Base-by-base conservation (phyloP, 2,113 vertebrate genomes). In the Larimichthys crocea region DNA sequence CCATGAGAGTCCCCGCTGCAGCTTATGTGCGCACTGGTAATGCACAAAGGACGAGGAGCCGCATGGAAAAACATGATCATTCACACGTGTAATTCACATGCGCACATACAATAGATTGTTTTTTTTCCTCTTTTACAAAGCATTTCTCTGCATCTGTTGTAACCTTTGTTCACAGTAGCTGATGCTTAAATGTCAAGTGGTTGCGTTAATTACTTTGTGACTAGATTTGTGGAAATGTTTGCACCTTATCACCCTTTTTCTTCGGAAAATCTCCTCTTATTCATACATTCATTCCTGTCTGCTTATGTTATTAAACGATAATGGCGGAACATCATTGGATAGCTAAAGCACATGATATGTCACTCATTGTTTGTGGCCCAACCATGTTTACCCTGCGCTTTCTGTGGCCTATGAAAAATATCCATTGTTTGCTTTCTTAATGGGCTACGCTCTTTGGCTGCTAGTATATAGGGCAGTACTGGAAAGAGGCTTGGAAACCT, bases 351-450 rank as follows among this genome's bases (percentile, higher is more conserved):
- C 17, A 67, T 64, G 1, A 48, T 66, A 77, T 3, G 5, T 69
- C 4, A 12, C 24, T 88, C 61, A 89, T 77, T 85, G 75, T 78
- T 80, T 80, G 65, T 67, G 44, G 40, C 74, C 56, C n/a, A 62
- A 57, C 40, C 74, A 44, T 81, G 57, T 90, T 89, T 80, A 84
- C 79, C 61, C 68, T 66, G 53, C 74, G 73, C 44, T n/a, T 59
- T 63, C 24, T 64, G 69, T 90, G 53, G 46, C 70, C 62, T 75
- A 69, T 89, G 84, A 90, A 90, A 91, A 89, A 88, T 89, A 91
- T 64, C 72, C 56, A 55, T 68, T 95, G 92, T 94, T 95, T 95
- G 88, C 92, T 92, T 91, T 94, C 91, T 87, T 94, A 94, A 95
- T 94, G 94, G 95, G 93, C 88, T 80, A 62, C 86, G 88, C 80